Base-by-base conservation (phyloP, 2,113 vertebrate genomes). In the Rhinopithecus roxellana region DNA sequence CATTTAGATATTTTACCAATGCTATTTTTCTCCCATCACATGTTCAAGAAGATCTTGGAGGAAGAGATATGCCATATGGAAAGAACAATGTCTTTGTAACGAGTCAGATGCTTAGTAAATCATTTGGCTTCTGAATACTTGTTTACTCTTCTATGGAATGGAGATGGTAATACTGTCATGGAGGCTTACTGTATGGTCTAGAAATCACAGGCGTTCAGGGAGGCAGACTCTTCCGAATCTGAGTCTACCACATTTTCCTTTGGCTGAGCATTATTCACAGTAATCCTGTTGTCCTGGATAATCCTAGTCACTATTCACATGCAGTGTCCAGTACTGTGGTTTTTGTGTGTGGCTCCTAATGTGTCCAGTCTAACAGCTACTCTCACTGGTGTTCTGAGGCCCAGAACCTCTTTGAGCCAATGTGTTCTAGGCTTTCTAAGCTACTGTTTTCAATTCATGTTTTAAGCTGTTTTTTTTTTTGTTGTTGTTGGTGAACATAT, bases 381-480 rank as follows among this genome's bases (percentile, higher is more conserved):
- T 57, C 11, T 40, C 45, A 23, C 17, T 67, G 23, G 18, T 59
- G n/a, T 59, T 80, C 70, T 80, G 81, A 79, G 50, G 5, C 10
- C 61, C 38, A 64, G 45, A 10, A 52, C 7, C 5, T 64, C 45
- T 20, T 74, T 8, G n/a, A 61, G 35, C 52, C 38, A n/a, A 10
- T 84, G 11, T 45, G 5, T 83, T 57, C 48, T 85, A 75, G 30
- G 4, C 83, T 69, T 45, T 61, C 14, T 57, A 72, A 90, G 2
- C 38, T 55, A 72, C 23, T 90, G 64, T 48, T 89, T 77, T 89
- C 16, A 40, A 11, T 88, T 93, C 35, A 13, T 45, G 12, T 91
- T 94, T 79, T 79, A 75, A 92, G 30, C 32, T 85, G 4, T 70
- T 81, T 95, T 93, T 30, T 81, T 95, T 93, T 23, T 96, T 95